These are phyloP conservation scores for Drosophila obscura DNA, from an alignment of 1,140 invertebrate genomes.

Conservation along the genomic window DNA sequence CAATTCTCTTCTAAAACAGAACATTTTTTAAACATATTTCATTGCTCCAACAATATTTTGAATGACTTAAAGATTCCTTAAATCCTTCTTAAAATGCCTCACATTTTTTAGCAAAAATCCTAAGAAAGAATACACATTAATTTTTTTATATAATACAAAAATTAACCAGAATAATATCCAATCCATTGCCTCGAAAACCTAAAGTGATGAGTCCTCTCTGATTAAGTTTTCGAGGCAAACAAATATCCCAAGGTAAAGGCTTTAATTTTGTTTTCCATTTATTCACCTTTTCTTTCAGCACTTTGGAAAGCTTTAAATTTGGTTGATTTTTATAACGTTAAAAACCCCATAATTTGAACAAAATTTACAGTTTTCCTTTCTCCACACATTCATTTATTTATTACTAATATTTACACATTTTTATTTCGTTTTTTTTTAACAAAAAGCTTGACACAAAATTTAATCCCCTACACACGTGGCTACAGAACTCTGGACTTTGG, in stretches of 20 bases:
- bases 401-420: slow-evolving; percentile 66
- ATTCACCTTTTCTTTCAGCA: slow-evolving; percentile 24
- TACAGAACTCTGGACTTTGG: slow-evolving; percentile 67
- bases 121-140: too few relatives aligned
- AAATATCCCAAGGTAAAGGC: slow-evolving; percentile 37
- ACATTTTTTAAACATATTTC: too few relatives aligned
- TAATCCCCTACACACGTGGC: slow-evolving; percentile 56
- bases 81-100: too few relatives aligned
- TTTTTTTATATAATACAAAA: neutral
- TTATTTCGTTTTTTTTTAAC: slow-evolving; percentile 64
- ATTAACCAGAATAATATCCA: neutral
- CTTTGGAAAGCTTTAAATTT: slow-evolving; percentile 42
- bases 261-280: neutral
- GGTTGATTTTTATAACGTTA: slow-evolving; percentile 6
- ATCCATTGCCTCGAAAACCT: slow-evolving; percentile 7
- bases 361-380: slow-evolving; percentile 46
- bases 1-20: too few relatives aligned
- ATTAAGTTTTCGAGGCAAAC: slow-evolving; percentile 35
- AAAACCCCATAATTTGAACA: slow-evolving; percentile 22
- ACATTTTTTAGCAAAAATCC: too few relatives aligned
- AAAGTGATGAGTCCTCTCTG: slow-evolving; percentile 57
- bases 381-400: slow-evolving; percentile 35
- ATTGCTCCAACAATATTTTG: too few relatives aligned
- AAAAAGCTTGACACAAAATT: slow-evolving; percentile 56
- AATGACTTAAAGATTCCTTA: too few relatives aligned